A percentile compares a stretch with the other conserved stretches of the same genome.
Conservation (phyloP, 2,888 invertebrate genomes). For the Nymphalis urticae region DNA sequence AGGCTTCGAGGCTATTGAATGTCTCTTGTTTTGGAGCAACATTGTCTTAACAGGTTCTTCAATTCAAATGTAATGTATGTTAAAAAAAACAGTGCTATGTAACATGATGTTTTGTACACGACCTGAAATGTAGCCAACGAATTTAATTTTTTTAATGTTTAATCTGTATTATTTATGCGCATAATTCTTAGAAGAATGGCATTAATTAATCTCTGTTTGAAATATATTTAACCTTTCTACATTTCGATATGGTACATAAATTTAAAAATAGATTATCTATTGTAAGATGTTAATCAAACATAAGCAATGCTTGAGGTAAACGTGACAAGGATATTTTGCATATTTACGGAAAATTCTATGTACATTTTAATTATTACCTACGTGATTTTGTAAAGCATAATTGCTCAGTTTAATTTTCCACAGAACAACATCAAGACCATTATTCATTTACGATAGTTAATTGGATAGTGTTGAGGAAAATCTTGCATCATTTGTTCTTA, state of each 20-base stretch:
- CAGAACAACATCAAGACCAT: slow-evolving; percentile 15
- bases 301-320: slow-evolving; percentile 16
- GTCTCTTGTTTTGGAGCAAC: slow-evolving; percentile 52
- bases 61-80: not conserved
- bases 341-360: slow-evolving; percentile 10
- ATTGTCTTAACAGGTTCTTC: slow-evolving; percentile 10
- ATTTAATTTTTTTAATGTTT: too few species aligned
- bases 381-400: slow-evolving; percentile 27
- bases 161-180: too few species aligned
- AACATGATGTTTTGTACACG: not conserved
- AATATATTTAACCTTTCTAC: too few species aligned
- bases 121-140: too few species aligned
- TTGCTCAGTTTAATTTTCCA: slow-evolving; percentile 18
- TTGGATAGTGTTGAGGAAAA: slow-evolving; percentile 13
- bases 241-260: too few species aligned
- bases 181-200: too few species aligned
- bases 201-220: too few species aligned
- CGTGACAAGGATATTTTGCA: slow-evolving; percentile 21
- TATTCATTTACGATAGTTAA: slow-evolving; percentile 12
- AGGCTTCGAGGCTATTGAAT: slow-evolving; percentile 64
- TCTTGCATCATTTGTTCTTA: slow-evolving; percentile 4
- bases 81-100: not conserved
- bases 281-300: not conserved
- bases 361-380: slow-evolving; percentile 23
- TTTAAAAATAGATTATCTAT: too few species aligned